Conservation (phyloP, 2,797 vertebrate genomes). For the Octomys mimax region DNA sequence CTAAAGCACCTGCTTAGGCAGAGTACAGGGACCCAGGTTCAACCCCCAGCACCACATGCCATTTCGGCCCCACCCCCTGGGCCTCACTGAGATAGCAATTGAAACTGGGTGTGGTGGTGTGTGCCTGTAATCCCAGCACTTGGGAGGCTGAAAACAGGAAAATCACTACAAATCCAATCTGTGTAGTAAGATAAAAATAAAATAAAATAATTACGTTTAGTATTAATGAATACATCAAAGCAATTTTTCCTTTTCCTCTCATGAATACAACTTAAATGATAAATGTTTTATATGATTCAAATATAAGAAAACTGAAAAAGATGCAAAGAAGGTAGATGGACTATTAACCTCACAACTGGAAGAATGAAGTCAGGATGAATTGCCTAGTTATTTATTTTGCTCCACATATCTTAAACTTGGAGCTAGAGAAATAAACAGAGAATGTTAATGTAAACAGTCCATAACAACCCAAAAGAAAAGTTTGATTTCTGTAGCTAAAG, state of each 20-base stretch:
- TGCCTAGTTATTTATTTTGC: conserved; percentile 36
- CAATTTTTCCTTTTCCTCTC: conserved; percentile 37
- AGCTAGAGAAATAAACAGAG: not conserved
- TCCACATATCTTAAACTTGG: conserved; percentile 13
- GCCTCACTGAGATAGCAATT: too few relatives aligned
- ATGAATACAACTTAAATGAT: conserved; percentile 33
- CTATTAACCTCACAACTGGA: not conserved
- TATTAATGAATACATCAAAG: conserved; percentile 49
- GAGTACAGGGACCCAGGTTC: too few relatives aligned
- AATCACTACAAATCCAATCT: too few relatives aligned
- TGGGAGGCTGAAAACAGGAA: too few relatives aligned
- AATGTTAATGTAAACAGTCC: not conserved
- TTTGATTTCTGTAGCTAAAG: conserved; percentile 25
- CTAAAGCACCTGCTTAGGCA: too few relatives aligned
- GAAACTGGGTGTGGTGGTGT: too few relatives aligned
- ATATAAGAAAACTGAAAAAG: conserved; percentile 39
- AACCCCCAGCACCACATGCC: too few relatives aligned
- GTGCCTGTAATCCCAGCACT: too few relatives aligned
- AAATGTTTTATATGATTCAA: not conserved
- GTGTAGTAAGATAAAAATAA: too few relatives aligned
- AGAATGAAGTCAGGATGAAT: not conserved
- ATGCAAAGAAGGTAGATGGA: not conserved
- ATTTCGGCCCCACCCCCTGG: too few relatives aligned
- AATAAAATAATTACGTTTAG: not conserved
- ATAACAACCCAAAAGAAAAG: conserved; percentile 23